phyloP scores from a whole-genome alignment of 2,888 invertebrate species.

The Drosophila mayaguana region DNA sequence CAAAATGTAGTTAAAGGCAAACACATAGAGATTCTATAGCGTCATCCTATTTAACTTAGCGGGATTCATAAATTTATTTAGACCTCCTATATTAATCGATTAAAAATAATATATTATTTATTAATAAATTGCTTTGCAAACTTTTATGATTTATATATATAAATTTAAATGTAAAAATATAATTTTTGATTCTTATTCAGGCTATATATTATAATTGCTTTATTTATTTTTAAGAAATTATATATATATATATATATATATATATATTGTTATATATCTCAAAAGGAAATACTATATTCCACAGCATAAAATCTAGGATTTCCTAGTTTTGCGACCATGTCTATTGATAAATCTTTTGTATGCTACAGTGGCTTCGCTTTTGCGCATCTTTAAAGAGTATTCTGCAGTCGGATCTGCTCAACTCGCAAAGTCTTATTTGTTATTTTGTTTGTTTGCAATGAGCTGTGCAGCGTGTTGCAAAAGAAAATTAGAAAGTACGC shows the following conservation, averaged over 20 bases:
- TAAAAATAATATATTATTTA: neutral
- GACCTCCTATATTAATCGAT: neutral
- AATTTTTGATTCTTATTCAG: too few relatives aligned
- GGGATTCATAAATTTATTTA: too few relatives aligned
- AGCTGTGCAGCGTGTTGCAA: constrained; percentile 68
- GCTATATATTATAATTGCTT: too few relatives aligned
- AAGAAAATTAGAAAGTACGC: constrained; percentile 81
- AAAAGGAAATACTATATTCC: neutral
- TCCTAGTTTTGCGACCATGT: too few relatives aligned
- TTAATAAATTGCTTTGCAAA: too few relatives aligned
- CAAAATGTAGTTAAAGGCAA: neutral
- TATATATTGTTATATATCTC: too few relatives aligned
- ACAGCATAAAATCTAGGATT: neutral
- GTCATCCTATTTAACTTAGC: too few relatives aligned
- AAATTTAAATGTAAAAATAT: too few relatives aligned
- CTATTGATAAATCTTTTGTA: neutral
- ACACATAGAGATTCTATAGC: too few relatives aligned
- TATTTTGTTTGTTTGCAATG: constrained; percentile 56
- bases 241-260: too few relatives aligned
- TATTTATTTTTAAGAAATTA: too few relatives aligned
- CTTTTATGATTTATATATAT: too few relatives aligned
- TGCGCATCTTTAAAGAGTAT: neutral
- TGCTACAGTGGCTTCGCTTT: neutral
- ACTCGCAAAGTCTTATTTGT: neutral
- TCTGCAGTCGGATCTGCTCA: neutral